phyloP scores from a whole-genome alignment of 2,888 invertebrate genomes.

The Idaea biselata region DNA sequence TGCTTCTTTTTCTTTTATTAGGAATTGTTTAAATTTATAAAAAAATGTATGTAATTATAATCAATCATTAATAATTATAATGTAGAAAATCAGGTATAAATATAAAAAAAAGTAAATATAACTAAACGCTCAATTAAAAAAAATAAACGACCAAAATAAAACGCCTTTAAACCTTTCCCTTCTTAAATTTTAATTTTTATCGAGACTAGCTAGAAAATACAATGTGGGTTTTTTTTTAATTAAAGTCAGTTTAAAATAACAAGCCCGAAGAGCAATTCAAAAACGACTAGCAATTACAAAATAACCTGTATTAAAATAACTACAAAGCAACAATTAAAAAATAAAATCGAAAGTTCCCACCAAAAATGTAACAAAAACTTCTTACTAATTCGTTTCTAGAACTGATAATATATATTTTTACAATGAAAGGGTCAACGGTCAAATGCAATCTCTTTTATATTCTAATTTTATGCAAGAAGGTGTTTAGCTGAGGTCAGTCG shows the following conservation, averaged over 20 bases:
- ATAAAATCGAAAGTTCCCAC: not conserved
- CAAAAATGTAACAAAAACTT: not conserved
- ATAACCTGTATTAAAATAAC: not conserved
- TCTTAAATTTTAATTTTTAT: too few relatives aligned
- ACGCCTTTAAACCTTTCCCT: too few relatives aligned
- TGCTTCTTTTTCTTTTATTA: too few relatives aligned
- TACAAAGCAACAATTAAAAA: not conserved
- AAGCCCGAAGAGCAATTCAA: not conserved
- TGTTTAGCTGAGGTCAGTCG: slow-evolving; percentile 57
- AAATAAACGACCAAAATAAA: too few relatives aligned
- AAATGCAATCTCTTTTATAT: slow-evolving; percentile 38
- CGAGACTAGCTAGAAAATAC: too few relatives aligned
- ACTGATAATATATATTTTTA: slow-evolving; percentile 14
- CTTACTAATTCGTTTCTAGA: not conserved
- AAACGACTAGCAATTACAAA: not conserved
- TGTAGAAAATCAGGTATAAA: too few relatives aligned
- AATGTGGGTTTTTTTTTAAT: not conserved
- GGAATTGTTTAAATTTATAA: too few relatives aligned
- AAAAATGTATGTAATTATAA: too few relatives aligned
- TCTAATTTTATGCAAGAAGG: slow-evolving; percentile 68
- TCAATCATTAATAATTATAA: too few relatives aligned
- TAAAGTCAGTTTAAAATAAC: not conserved
- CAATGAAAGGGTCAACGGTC: slow-evolving; percentile 43
- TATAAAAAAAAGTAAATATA: too few relatives aligned
- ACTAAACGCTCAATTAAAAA: too few relatives aligned